A percentile compares a stretch with the other conserved stretches of the same genome.
phyloP scores from a whole-genome alignment of 2,113 vertebrate genomes.

The Toxostoma redivivum region DNA sequence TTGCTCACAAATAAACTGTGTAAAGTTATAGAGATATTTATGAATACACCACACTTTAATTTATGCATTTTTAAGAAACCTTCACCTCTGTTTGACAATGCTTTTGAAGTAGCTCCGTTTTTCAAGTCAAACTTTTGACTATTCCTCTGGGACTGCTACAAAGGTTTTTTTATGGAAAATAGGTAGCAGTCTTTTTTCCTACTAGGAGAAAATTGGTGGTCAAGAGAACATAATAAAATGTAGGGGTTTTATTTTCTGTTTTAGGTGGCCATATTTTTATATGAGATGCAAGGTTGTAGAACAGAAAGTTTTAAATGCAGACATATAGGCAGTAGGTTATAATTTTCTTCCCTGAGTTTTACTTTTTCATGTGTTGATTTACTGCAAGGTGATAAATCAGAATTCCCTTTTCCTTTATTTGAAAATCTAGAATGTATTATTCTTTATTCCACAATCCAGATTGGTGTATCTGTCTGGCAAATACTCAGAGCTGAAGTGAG shows the following conservation, averaged over 20 bases:
- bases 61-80: constrained; percentile 63
- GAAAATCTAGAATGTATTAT: neutral
- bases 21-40: constrained; percentile 19
- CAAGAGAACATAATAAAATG: neutral
- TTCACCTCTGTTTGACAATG: constrained; percentile 70
- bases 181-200: constrained; percentile 15
- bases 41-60: constrained; percentile 29
- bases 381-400: neutral
- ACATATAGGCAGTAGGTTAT: neutral
- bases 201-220: constrained; percentile 25
- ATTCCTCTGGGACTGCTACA: constrained; percentile 71
- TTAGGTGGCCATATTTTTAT: neutral
- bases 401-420: neutral
- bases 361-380: neutral
- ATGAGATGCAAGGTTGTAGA: neutral
- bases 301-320: neutral
- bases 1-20: neutral
- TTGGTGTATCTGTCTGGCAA: neutral
- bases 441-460: neutral
- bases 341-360: neutral
- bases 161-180: constrained; percentile 69
- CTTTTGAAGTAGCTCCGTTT: constrained; percentile 78
- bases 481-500: constrained; percentile 18
- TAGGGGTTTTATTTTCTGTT: neutral
- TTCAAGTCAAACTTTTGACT: constrained; percentile 76